Conservation (phyloP, 2,113 vertebrate species). For the Hippolais icterina region DNA sequence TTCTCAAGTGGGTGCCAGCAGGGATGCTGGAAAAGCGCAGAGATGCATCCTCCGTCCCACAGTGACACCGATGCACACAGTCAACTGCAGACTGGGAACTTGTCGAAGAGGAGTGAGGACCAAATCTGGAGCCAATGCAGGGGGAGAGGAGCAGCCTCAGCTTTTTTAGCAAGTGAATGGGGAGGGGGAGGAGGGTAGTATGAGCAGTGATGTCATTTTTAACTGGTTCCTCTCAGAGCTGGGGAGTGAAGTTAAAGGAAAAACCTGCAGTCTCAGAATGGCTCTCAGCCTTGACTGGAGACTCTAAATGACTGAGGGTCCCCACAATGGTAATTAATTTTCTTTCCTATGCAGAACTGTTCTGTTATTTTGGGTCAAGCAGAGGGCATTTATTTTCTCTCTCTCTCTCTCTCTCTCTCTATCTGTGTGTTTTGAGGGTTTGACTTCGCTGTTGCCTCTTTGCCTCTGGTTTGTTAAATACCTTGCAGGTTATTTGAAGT, state of each 20-base stretch:
- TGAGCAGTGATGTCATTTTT: conserved; percentile 72
- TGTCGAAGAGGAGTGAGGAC: conserved; percentile 39
- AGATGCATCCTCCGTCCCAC: neutral
- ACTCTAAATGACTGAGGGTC: conserved; percentile 65
- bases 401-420: neutral
- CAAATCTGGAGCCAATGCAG: conserved; percentile 67
- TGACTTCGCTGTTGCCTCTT: neutral
- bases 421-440: neutral
- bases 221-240: conserved; percentile 69
- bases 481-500: conserved; percentile 57
- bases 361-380: conserved; percentile 35
- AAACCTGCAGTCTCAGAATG: conserved; percentile 68
- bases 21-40: neutral
- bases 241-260: conserved; percentile 73
- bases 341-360: conserved; percentile 50
- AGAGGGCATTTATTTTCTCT: neutral
- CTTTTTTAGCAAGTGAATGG: conserved; percentile 63
- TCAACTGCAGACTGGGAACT: neutral
- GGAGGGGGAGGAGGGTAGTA: conserved; percentile 34
- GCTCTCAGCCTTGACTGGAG: conserved; percentile 63
- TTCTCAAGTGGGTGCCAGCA: neutral
- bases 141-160: conserved; percentile 65
- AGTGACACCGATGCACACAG: neutral
- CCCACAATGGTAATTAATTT: conserved; percentile 53
- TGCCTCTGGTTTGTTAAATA: conserved; percentile 27